These are phyloP conservation scores for Eupeodes latifasciatus DNA, from an alignment of 2,888 invertebrate species.

Conservation along the genomic window DNA sequence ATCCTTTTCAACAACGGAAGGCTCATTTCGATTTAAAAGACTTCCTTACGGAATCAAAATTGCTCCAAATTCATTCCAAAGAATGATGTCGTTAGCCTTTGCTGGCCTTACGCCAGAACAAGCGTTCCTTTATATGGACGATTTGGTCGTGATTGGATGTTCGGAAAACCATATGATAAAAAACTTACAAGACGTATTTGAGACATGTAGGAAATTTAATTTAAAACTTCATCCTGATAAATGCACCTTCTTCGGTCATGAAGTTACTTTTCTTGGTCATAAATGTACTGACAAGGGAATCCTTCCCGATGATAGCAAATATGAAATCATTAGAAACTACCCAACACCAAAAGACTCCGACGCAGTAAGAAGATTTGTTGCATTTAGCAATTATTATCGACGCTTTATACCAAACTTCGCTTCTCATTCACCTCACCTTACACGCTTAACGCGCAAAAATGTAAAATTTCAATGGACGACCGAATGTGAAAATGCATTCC, in stretches of 20 bases:
- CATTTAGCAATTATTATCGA: slow-evolving; percentile 40
- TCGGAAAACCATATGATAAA: slow-evolving; percentile 53
- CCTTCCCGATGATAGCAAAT: slow-evolving; percentile 36
- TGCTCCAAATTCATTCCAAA: neutral
- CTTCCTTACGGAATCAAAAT: slow-evolving; percentile 11
- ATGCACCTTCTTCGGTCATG: slow-evolving; percentile 47
- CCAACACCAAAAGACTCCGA: no score
- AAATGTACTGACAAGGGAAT: slow-evolving; percentile 48
- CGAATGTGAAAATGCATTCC: slow-evolving; percentile 57
- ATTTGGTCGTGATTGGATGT: slow-evolving; percentile 50
- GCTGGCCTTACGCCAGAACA: slow-evolving; percentile 16
- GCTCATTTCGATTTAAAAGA: slow-evolving; percentile 11
- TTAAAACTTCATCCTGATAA: slow-evolving; percentile 44
- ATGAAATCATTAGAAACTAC: no score
- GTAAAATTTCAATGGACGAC: no score
- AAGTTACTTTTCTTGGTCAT: slow-evolving; percentile 56
- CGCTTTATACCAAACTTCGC: slow-evolving; percentile 55
- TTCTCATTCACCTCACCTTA: slow-evolving; percentile 23
- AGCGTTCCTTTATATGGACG: slow-evolving; percentile 44
- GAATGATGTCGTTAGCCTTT: slow-evolving; percentile 38
- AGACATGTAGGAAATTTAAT: slow-evolving; percentile 50
- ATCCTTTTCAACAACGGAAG: slow-evolving; percentile 9
- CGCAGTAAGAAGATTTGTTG: no score
- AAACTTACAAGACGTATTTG: slow-evolving; percentile 47
- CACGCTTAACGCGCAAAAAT: slow-evolving; percentile 21